Conservation (phyloP, 1,140 invertebrate genomes). For the Philopotamus ludificatus region DNA sequence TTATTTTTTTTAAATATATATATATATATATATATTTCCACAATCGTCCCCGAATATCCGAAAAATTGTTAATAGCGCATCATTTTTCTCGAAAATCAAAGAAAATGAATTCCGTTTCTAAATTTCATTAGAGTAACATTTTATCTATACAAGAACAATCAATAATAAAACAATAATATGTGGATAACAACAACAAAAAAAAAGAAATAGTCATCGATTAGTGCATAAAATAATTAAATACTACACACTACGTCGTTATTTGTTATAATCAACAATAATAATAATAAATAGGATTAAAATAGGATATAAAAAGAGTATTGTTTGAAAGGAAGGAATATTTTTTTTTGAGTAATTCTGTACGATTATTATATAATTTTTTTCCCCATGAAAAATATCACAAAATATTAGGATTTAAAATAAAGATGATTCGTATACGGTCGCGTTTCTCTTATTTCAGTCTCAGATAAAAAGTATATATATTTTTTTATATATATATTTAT, state of each 20-base stretch:
- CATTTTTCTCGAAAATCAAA: background rate
- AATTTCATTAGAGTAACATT: background rate
- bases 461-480: constrained; percentile 20
- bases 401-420: constrained; percentile 9
- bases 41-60: background rate
- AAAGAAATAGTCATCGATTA: constrained; percentile 15
- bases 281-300: constrained; percentile 19
- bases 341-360: constrained; percentile 3
- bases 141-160: constrained; percentile 40
- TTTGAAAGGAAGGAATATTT: constrained; percentile 8
- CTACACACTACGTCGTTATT: constrained; percentile 19
- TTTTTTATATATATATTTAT: constrained; percentile 19
- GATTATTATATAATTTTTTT: constrained; percentile 3
- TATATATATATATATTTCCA: background rate
- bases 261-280: constrained; percentile 24
- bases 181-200: constrained; percentile 41
- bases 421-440: constrained; percentile 19
- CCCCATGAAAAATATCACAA: constrained; percentile 19
- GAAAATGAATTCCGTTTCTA: background rate
- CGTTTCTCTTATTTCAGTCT: constrained; percentile 36
- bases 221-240: constrained; percentile 23
- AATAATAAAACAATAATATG: constrained; percentile 39
- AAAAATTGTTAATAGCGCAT: background rate
- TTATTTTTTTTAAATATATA: too few species aligned
- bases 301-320: constrained; percentile 7